phyloP scores from a whole-genome alignment of 2,888 invertebrate genomes.

The Diaperis boleti region DNA sequence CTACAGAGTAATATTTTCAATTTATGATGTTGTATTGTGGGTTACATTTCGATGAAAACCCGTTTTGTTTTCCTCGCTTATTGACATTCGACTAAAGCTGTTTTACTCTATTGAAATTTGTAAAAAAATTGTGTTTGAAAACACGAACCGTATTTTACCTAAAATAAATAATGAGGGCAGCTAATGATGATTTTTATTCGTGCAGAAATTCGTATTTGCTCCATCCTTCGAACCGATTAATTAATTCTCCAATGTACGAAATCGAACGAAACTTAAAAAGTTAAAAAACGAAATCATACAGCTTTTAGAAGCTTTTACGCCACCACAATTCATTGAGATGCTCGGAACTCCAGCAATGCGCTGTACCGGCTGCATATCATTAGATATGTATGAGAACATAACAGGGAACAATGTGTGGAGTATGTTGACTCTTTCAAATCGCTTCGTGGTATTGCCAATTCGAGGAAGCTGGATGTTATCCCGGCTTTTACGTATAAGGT shows the following conservation, averaged over 20 bases:
- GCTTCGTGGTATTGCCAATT: not conserved
- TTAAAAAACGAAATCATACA: constrained; percentile 5
- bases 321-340: not conserved
- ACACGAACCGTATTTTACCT: no score
- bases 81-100: no score
- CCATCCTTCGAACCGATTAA: constrained; percentile 21
- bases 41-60: no score
- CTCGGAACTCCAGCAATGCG: not conserved
- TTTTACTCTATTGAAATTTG: no score
- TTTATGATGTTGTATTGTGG: no score
- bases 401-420: not conserved
- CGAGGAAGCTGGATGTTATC: not conserved
- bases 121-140: no score
- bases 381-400: not conserved
- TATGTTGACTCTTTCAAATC: not conserved
- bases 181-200: no score
- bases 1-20: no score
- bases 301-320: not conserved
- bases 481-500: constrained; percentile 1
- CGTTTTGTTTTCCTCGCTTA: no score
- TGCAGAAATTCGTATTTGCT: constrained; percentile 30
- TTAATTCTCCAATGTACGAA: constrained; percentile 2
- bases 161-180: no score
- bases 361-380: constrained; percentile 1
- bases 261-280: not conserved